phyloP scores from a whole-genome alignment of 2,888 invertebrate genomes.

The Tillus elongatus region DNA sequence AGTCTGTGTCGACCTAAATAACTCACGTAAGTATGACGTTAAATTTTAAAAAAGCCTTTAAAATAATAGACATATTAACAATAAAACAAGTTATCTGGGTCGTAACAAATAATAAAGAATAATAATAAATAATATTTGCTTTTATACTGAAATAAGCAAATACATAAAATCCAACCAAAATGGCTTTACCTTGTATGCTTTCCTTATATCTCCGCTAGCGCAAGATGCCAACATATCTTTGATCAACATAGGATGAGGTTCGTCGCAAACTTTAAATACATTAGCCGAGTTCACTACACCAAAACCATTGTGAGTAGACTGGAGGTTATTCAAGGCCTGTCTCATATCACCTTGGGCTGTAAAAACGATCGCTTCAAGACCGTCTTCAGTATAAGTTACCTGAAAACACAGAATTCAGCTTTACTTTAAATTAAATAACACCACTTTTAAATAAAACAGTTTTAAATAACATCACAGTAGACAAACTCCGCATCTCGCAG shows the following conservation, averaged over 20 bases:
- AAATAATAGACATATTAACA: no score
- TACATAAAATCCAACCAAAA: no score
- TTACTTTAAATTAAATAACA: not conserved
- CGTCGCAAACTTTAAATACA: constrained; percentile 98
- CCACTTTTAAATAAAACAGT: not conserved
- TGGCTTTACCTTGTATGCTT: constrained; percentile 74
- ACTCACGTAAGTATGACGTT: no score
- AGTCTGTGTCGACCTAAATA: no score
- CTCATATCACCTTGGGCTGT: constrained; percentile 99
- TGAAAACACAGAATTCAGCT: constrained; percentile 28
- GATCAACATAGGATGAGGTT: constrained; percentile 92
- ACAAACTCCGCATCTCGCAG: no score
- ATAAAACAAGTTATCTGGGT: no score
- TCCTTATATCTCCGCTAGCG: constrained; percentile 67
- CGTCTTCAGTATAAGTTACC: constrained; percentile 82
- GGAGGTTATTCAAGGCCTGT: constrained; percentile 94
- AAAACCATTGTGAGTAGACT: constrained; percentile 89
- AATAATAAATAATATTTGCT: no score
- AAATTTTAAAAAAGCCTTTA: no score
- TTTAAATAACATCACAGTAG: no score
- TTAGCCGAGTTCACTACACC: constrained; percentile 83
- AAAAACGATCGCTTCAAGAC: constrained; percentile 91
- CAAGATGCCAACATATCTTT: constrained; percentile 86
- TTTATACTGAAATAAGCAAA: no score
- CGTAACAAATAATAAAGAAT: no score